A percentile compares a stretch with the other conserved stretches of the same genome.
phyloP scores from a whole-genome alignment of 2,888 invertebrate species.

The Lampropteryx suffumata region DNA sequence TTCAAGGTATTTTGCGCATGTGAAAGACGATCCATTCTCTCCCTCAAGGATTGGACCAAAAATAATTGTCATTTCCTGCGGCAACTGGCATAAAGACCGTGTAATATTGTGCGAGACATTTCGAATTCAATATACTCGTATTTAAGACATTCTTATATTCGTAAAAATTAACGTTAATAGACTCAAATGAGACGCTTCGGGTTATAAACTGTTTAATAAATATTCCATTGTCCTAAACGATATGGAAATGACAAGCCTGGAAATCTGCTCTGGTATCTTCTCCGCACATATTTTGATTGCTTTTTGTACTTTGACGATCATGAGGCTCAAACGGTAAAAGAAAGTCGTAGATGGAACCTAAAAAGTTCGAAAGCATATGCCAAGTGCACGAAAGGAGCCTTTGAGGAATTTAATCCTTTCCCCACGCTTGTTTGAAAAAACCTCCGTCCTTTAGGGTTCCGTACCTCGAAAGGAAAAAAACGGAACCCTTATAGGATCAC shows the following conservation, averaged over 20 bases:
- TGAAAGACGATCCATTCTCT: constrained; percentile 77
- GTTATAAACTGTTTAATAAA: constrained; percentile 32
- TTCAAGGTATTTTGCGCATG: constrained; percentile 78
- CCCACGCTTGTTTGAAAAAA: too few relatives aligned
- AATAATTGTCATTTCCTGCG: constrained; percentile 84
- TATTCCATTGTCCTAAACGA: constrained; percentile 24
- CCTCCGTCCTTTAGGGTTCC: too few relatives aligned
- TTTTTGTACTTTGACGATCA: background rate
- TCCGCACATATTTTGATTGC: constrained; percentile 5
- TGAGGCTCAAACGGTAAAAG: too few relatives aligned
- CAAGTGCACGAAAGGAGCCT: too few relatives aligned
- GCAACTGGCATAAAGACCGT: constrained; percentile 53
- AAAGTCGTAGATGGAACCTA: too few relatives aligned
- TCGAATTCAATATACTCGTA: constrained; percentile 37
- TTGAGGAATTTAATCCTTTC: too few relatives aligned
- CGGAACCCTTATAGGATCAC: too few relatives aligned
- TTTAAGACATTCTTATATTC: constrained; percentile 47
- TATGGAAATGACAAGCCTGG: constrained; percentile 18
- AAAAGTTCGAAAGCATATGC: too few relatives aligned
- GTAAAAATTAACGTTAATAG: constrained; percentile 47
- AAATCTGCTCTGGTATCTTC: too few relatives aligned
- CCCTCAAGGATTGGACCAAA: constrained; percentile 69
- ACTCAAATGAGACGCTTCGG: constrained; percentile 52
- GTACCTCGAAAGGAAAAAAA: too few relatives aligned
- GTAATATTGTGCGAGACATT: constrained; percentile 36